Base-by-base conservation (phyloP, 2,113 vertebrate genomes). In the Blennius ocellaris region DNA sequence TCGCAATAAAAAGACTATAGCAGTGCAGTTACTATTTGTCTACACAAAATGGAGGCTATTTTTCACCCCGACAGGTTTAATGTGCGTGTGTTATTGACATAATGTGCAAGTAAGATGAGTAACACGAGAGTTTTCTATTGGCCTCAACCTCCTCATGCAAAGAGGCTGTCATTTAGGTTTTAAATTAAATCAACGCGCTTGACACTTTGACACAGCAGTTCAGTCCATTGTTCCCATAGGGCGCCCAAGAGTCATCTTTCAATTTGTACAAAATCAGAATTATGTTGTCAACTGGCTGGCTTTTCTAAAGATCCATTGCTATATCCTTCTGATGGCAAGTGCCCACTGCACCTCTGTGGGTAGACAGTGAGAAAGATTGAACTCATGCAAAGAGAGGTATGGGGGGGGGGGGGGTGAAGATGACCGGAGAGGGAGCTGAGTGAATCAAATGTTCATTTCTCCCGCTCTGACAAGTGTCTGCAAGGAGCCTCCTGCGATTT, bases 381-480 rank as follows among this genome's bases (percentile, higher is more conserved):
- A 73, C 55, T 59, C 15, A 14, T 62, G 37, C 48, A 64, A 45
- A 58, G 40, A 55, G 47, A 62, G 39, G 45, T 60, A 39, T 5
- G 45, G 57, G 60, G 61, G 43, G 52, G 41, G 45, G 41, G 1
- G 3, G 11, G 39, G 44, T 4, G 16, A 12, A 38, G 6, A 6
- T 11, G 39, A 21, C 39, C 11, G 2, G 49, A 59, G 74, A 68
- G 67, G 72, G 69, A 76, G 73, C 45, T 77, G 64, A 84, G 84
- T 79, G 81, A 83, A 82, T 91, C 82, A 79, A 62, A 89, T 75
- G 82, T 86, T 88, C 56, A 88, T 92, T 89, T 76, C 75, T 58
- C 63, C 56, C 86, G 70, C 74, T 83, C 71, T 88, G 86, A 85
- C 85, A 82, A 57, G 84, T 84, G 84, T 89, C 81, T 68, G 59